phyloP scores from a whole-genome alignment of 2,113 vertebrate species.

The Cnemophilus loriae region DNA sequence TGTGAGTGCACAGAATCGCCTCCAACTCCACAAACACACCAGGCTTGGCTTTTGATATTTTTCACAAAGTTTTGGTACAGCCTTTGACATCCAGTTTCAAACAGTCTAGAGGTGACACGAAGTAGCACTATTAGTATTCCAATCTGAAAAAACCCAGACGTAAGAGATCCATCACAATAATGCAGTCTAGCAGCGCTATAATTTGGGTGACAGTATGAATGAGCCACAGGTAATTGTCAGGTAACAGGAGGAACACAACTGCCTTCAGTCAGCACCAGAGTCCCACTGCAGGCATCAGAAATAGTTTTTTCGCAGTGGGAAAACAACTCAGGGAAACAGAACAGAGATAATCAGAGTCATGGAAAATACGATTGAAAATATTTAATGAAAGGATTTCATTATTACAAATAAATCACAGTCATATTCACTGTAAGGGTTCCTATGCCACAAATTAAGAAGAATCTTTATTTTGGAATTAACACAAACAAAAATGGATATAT shows the following conservation, averaged over 20 bases:
- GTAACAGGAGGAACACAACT: not conserved
- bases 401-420: not conserved
- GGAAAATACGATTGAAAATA: not conserved
- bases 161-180: not conserved
- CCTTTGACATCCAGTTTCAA: not conserved
- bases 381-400: not conserved
- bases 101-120: not conserved
- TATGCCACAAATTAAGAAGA: not conserved
- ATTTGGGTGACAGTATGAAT: not conserved
- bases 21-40: not conserved
- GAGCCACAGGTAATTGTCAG: conserved; percentile 38
- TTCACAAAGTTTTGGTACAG: not conserved
- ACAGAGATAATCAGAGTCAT: not conserved
- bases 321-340: not conserved
- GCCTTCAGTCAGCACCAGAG: not conserved
- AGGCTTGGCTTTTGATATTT: not conserved
- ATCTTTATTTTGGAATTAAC: not conserved
- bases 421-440: not conserved
- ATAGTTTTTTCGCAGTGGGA: not conserved
- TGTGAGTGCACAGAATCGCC: not conserved
- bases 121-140: not conserved
- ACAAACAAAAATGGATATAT: not conserved
- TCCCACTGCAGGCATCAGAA: not conserved
- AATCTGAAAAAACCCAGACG: not conserved
- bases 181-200: not conserved